Base-by-base conservation (phyloP, 2,113 vertebrate species). In the Regulus satrapa region DNA sequence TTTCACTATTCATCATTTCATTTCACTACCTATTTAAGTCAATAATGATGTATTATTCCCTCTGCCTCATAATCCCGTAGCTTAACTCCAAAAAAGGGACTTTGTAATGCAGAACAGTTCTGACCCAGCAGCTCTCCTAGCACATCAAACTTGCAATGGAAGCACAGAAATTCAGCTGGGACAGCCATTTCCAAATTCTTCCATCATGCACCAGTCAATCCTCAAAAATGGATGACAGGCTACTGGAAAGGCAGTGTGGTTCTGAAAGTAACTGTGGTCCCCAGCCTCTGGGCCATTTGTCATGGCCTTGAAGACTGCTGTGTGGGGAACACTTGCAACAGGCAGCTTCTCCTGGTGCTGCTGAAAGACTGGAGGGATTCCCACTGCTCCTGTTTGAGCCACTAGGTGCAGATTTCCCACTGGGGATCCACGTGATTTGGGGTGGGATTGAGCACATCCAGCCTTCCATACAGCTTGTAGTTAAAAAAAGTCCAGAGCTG, bases 21-120 rank as follows among this genome's bases (percentile, higher is more conserved):
- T 80, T 95, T 94, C 72, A 52, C 64, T 94, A 32, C 82, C 85
- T 95, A 59, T 38, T 94, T 66, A 95, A 90, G 59, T 92, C 71
- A 94, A 43, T 96, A 92, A 77, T 45, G 61, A 76, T 83, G 28
- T 72, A 52, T 87, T 93, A 77, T 66, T 92, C 54, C 46, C 58
- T 88, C 64, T 95, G 79, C 55, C 29, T 92, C 24, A 6, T 61
- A 85, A 79, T 88, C 61, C 66, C 63, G 85, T 82, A 88, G 8
- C 1, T 88, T 79, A 92, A 51, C 32, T 80, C 59, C 16, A 51
- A 73, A 75, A 61, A 80, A 73, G 45, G 18, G 34, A 38, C 29
- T 92, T 93, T 36, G 10, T 38, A 48, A 19, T 43, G 18, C 41
- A 21, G 32, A 41, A 20, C 26, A 46, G 38, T 62, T 90, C 55